Percentiles rank a stretch among this genome's conserved stretches.
Conservation (phyloP, 1,140 invertebrate genomes). For the Doryteuthis pealeii region DNA sequence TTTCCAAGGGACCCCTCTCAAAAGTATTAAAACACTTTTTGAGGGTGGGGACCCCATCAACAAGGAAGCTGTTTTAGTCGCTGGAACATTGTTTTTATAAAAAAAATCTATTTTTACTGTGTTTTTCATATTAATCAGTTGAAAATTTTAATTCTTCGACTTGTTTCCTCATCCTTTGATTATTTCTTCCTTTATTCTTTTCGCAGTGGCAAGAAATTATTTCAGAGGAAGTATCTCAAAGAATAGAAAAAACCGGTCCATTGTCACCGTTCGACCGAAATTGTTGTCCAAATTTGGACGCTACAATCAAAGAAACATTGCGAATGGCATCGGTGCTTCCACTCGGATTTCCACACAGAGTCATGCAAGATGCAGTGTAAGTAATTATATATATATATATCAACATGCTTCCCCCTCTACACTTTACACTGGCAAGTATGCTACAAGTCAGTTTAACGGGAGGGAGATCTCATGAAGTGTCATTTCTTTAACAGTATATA, state of each 20-base stretch:
- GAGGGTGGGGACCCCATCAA: no score
- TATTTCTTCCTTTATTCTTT: background rate
- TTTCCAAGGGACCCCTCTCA: no score
- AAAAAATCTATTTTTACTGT: no score
- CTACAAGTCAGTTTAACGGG: no score
- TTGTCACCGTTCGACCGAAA: conserved; percentile 24
- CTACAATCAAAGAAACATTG: conserved; percentile 29
- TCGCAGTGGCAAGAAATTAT: conserved; percentile 32
- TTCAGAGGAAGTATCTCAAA: conserved; percentile 24
- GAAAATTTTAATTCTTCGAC: no score
- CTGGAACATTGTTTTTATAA: no score
- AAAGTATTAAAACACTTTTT: no score
- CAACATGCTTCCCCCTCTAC: no score
- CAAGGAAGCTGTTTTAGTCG: no score
- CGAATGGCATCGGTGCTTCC: conserved; percentile 27
- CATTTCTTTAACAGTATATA: no score
- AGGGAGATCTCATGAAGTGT: no score
- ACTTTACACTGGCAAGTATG: background rate
- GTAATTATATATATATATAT: conserved; percentile 11
- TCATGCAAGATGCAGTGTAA: conserved; percentile 26
- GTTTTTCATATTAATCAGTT: no score
- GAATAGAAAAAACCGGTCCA: background rate
- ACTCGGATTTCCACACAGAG: conserved; percentile 29
- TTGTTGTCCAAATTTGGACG: conserved; percentile 26
- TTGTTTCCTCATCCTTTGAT: background rate